These are phyloP conservation scores for Corythornis vintsioides DNA, from an alignment of 2,113 vertebrate genomes.

Conservation along the genomic window DNA sequence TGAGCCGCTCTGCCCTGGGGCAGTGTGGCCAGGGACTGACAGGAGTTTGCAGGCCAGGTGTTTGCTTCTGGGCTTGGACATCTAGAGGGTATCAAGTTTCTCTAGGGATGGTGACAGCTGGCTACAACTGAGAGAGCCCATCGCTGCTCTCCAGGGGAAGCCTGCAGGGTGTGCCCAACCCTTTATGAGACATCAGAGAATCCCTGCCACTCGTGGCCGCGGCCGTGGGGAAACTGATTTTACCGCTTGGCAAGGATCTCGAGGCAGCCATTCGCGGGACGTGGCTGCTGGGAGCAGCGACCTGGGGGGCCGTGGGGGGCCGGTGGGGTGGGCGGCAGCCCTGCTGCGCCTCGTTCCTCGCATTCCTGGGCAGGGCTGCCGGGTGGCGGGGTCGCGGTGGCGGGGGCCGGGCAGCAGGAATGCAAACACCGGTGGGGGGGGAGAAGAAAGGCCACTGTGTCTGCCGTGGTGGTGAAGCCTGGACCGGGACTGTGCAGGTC, in stretches of 20 bases:
- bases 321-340: neutral
- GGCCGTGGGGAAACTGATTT: neutral
- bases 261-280: neutral
- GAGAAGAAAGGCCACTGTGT: conserved; percentile 62
- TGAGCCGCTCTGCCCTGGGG: neutral
- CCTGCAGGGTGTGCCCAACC: neutral
- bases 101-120: neutral
- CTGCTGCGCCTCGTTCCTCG: conserved; percentile 35
- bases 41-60: neutral
- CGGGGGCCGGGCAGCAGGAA: conserved; percentile 41
- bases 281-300: neutral
- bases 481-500: neutral
- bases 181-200: neutral
- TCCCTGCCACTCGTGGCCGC: neutral
- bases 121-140: neutral
- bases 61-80: neutral
- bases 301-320: conserved; percentile 16
- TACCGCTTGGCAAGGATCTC: neutral
- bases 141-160: neutral
- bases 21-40: neutral
- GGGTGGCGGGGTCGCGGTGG: conserved; percentile 18
- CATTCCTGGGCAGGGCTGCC: conserved; percentile 63
- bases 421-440: conserved; percentile 58
- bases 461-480: neutral
- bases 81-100: neutral